Base-by-base conservation (phyloP, 2,888 invertebrate genomes). In the Agrotis puta region DNA sequence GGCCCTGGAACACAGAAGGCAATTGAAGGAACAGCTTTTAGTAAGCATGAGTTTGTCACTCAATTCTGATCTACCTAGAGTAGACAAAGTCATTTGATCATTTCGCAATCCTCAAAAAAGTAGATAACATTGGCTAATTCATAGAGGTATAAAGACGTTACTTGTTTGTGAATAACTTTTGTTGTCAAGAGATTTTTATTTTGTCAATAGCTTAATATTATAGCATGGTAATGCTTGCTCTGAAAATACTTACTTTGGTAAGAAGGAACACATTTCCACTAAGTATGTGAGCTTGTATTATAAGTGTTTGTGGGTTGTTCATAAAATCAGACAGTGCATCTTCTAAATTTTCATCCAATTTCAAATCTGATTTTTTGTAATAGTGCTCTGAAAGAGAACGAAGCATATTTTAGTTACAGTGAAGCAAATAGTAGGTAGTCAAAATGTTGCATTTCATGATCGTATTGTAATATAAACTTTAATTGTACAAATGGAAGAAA, bases 251-350 rank as follows among this genome's bases (percentile, higher is more conserved):
- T 14, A 93, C 92, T 87, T 91, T 89, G 62, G 89, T 90, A 62
- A 87, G 80, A 57, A 94, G 85, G 66, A 82, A 65, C 64, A 94
- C 83, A 74, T 89, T 85, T 64, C 91, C 88, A 79, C 89, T 80
- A 22, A 75, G 74, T 39, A 91, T 53, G 73, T 79, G 86, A 51
- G 88, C 88, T 87, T 95, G 95, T 61, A 96, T 83, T 58, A 94
- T 77, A 16, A 94, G 79, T 70, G 87, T 89, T 84, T 94, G 94
- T 64, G 95, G 87, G 79, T 93, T 93, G 76, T 93, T 92, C 64
- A 95, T 89, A 68, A 96, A 96, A 74, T 95, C 93, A 65, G 90
- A 84, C 43, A 96, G 77, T 11, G 88, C 87, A 73, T 93, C 92
- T 74, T 93, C 93, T 47, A 92, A 88, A 77, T 88, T 87, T 13